Base-by-base conservation (phyloP, 2,113 vertebrate genomes). In the Aix galericulata region DNA sequence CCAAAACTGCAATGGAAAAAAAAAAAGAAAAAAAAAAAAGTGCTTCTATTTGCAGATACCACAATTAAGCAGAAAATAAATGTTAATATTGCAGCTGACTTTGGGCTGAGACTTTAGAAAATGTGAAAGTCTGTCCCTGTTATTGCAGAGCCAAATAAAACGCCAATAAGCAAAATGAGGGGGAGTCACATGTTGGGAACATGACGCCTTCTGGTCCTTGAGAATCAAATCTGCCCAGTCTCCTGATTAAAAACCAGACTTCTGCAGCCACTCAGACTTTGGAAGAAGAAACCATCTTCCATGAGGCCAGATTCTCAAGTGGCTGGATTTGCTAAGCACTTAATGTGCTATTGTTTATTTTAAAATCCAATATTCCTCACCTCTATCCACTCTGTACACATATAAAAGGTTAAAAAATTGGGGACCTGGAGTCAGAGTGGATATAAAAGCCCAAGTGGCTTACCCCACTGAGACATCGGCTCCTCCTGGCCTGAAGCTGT, bases 61-160 rank as follows among this genome's bases (percentile, higher is more conserved):
- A 63, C 62, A 87, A 44, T n/a, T 44, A 76, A 86, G 31, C 17
- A 27, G 31, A 68, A 42, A 89, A 44, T 1, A 2, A 81, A 4
- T 17, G 26, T 60, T 56, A 62, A 36, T 40, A 53, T 13, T 6
- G 0, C 17, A 69, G 22, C 5, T 76, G 31, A 68, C 17, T 72
- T 60, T 8, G 10, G 40, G 22, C 11, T 79, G 59, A 76, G 66
- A 26, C 48, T 34, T 36, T 46, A 10, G 23, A 55, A 32, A 4
- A 75, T 42, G 27, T 50, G 59, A 50, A 93, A 82, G 11, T 76
- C 52, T 69, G 27, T 40, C 53, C 17, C 7, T 44, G 15, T 38
- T 52, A 64, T 10, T 40, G 55, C 21, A 74, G 42, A 91, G 72
- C 91, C 78, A 94, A 85, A 69, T 64, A 72, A 64, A 95, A 75